These are phyloP conservation scores for Naja naja DNA, from an alignment of 2,113 vertebrate species.

Conservation along the genomic window DNA sequence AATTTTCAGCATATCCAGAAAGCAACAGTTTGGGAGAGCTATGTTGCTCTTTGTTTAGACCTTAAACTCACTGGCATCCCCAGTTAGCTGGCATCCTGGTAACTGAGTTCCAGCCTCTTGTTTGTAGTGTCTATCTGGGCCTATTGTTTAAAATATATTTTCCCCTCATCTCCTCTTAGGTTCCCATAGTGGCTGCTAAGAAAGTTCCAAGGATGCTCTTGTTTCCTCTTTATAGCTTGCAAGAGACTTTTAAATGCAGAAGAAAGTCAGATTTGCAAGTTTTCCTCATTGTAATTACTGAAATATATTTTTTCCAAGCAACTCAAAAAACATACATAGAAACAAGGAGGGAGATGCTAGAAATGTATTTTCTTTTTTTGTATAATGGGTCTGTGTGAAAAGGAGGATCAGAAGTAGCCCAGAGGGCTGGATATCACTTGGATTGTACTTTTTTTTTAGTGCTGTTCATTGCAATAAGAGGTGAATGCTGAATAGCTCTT, in stretches of 20 bases:
- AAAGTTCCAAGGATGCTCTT: not conserved
- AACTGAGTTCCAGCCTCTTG: not conserved
- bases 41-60: not conserved
- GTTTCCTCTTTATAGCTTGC: not conserved
- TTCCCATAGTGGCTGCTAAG: not conserved
- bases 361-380: not conserved
- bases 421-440: not conserved
- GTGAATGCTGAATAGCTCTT: not conserved
- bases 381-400: not conserved
- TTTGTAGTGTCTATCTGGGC: not conserved
- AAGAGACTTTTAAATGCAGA: not conserved
- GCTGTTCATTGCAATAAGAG: not conserved
- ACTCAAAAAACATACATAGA: not conserved
- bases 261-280: not conserved
- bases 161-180: not conserved
- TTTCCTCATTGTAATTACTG: not conserved
- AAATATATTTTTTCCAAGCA: not conserved
- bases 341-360: not conserved
- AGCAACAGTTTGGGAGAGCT: not conserved
- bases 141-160: not conserved
- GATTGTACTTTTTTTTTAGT: not conserved
- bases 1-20: not conserved
- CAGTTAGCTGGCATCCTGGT: not conserved
- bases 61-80: not conserved
- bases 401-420: not conserved